Evolutionary conservation across 1,140 invertebrate species (phyloP).

Genomic region (Chelonus insularis): DNA sequence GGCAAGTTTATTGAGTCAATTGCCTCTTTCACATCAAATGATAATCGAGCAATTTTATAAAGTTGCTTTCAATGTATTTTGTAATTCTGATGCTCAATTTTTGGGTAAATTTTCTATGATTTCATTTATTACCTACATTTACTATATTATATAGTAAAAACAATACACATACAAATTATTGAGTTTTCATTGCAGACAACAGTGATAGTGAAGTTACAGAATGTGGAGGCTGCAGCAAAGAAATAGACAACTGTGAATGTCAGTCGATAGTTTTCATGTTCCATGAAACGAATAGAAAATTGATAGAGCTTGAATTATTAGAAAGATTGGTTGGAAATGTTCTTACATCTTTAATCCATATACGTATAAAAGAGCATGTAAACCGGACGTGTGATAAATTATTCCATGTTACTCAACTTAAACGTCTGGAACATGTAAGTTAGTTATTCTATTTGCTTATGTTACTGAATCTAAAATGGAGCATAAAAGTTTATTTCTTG

Average conservation of each 20-base stretch:
- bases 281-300: conserved; percentile 73
- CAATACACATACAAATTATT: too few relatives aligned
- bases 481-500: too few relatives aligned
- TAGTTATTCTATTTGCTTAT: not conserved
- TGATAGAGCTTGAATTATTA: conserved; percentile 75
- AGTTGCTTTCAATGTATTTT: conserved; percentile 75
- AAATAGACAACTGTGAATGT: conserved; percentile 74
- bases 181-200: conserved; percentile 53
- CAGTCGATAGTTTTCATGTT: conserved; percentile 74
- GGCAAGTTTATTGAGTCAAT: conserved; percentile 70
- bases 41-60: conserved; percentile 78
- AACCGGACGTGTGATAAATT: conserved; percentile 78
- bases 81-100: conserved; percentile 55
- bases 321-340: conserved; percentile 80
- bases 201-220: conserved; percentile 62
- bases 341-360: conserved; percentile 78
- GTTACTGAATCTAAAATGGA: too few relatives aligned
- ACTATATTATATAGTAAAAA: too few relatives aligned
- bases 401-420: conserved; percentile 79
- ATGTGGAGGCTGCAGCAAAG: conserved; percentile 74
- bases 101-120: conserved; percentile 40
- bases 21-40: conserved; percentile 70
- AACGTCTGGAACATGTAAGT: conserved; percentile 70
- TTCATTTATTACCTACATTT: not conserved
- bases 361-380: conserved; percentile 79